Base-by-base conservation (phyloP, 2,888 invertebrate genomes). In the Laothoe populi region DNA sequence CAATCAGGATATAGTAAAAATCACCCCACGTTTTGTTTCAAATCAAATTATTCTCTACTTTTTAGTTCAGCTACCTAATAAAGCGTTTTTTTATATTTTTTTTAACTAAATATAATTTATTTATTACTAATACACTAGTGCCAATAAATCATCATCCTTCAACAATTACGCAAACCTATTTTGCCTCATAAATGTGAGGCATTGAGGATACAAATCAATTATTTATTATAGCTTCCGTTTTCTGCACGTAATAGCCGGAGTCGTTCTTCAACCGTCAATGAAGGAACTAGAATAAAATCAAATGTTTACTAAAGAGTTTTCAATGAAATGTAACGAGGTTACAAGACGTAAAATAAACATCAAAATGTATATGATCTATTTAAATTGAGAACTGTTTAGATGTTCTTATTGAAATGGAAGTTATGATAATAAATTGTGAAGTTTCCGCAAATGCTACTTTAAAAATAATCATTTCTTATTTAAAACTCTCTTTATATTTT, bases 271-370 rank as follows among this genome's bases (percentile, higher is more conserved):
- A 46, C 19, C 19, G 35, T 10, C 19, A 35, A 53, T 53, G 53
- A 53, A 53, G 35, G 53, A 53, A 53, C 53, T 53, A n/a, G 44
- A 44, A 44, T 44, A 44, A 44, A 44, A 35, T 16, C 16, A 24
- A 5, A 16, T 31, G 49, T 53, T 19, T 31, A 53, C 53, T 19
- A 19, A 7, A 19, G 31, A 19, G 11, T n/a, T 53, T 53, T 53
- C 11, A 53, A 19, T 19, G 16, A 31, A 49, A 49, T 10, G 53
- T 19, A 53, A 53, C 35, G 31, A 53, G 31, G 53, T 53, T 53
- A 35, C 31, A 10, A 31, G 19, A 16, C 19, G 53, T 31, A 35
- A 48, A 38, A 48, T 48, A 48, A 19, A 35, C 4, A 35, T 2
- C 10, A 11, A 53, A 19, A 31, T 38, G 7, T 19, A 19, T 19